phyloP scores from a whole-genome alignment of 2,888 invertebrate species.

The Eustalomyia histrio region DNA sequence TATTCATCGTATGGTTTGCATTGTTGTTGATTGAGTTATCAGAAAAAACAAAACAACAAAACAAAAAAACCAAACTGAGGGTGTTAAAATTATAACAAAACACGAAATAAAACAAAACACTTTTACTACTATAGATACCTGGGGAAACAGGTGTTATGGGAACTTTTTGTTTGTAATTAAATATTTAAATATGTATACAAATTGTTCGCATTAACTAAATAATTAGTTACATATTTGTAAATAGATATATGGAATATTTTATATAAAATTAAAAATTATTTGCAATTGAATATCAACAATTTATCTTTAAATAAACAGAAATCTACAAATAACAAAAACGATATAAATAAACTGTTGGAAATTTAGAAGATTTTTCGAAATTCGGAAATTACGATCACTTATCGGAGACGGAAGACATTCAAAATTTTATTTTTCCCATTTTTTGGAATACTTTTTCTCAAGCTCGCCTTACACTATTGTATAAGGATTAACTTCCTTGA shows the following conservation, averaged over 20 bases:
- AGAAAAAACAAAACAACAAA: not conserved
- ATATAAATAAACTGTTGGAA: no score
- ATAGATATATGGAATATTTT: not conserved
- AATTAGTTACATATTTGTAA: slow-evolving; percentile 1
- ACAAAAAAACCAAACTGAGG: slow-evolving; percentile 1
- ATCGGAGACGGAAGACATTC: no score
- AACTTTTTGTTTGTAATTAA: slow-evolving; percentile 16
- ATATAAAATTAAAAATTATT: no score
- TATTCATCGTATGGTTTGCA: not conserved
- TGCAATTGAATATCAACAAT: no score
- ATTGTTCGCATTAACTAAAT: not conserved
- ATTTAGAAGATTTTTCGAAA: no score
- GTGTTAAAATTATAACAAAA: slow-evolving; percentile 18
- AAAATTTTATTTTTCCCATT: no score
- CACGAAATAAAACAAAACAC: slow-evolving; percentile 3
- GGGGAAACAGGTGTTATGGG: slow-evolving; percentile 22
- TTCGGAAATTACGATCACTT: no score
- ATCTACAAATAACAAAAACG: no score
- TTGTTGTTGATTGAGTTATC: slow-evolving; percentile 7
- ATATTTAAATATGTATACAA: not conserved
- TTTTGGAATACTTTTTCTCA: no score
- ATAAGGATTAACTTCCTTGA: no score
- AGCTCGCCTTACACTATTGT: no score
- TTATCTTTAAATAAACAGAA: no score
- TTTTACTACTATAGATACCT: not conserved